Evolutionary conservation across 1,140 invertebrate species (phyloP).

Genomic region (Asobara japonica): DNA sequence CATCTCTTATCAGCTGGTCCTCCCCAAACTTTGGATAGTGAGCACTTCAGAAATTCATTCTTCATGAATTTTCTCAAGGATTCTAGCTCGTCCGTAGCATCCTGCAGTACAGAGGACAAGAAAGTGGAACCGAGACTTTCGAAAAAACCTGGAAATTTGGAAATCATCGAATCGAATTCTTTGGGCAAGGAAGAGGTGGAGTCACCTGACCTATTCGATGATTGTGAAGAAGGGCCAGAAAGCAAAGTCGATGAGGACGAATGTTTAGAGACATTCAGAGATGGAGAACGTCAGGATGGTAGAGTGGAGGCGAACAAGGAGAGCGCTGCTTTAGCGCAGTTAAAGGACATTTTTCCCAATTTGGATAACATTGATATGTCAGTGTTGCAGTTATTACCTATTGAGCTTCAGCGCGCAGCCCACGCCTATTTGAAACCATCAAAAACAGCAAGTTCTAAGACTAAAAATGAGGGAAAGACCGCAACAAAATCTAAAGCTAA

Average conservation of each 20-base stretch:
- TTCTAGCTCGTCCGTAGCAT: neutral
- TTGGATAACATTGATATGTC: conserved; percentile 60
- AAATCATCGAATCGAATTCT: neutral
- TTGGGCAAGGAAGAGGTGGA: neutral
- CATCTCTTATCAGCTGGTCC: neutral
- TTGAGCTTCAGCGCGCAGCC: conserved; percentile 57
- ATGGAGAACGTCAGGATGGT: neutral
- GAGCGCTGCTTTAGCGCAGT: conserved; percentile 18
- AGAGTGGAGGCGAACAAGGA: neutral
- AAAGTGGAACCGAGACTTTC: neutral
- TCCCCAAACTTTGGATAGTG: conserved; percentile 2
- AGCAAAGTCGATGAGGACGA: neutral
- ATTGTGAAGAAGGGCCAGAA: neutral
- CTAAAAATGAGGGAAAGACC: neutral
- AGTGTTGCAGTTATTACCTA: conserved; percentile 58
- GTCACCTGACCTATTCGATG: conserved; percentile 23
- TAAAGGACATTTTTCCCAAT: conserved; percentile 67
- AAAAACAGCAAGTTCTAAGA: neutral
- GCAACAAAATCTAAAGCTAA: neutral
- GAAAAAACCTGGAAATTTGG: neutral
- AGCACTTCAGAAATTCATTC: conserved; percentile 26
- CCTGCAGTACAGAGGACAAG: neutral
- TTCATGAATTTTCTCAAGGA: conserved; percentile 29
- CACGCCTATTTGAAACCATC: conserved; percentile 46
- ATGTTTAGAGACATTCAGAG: neutral